Base-by-base conservation (phyloP, 2,888 invertebrate genomes). In the Lomographa bimaculata region DNA sequence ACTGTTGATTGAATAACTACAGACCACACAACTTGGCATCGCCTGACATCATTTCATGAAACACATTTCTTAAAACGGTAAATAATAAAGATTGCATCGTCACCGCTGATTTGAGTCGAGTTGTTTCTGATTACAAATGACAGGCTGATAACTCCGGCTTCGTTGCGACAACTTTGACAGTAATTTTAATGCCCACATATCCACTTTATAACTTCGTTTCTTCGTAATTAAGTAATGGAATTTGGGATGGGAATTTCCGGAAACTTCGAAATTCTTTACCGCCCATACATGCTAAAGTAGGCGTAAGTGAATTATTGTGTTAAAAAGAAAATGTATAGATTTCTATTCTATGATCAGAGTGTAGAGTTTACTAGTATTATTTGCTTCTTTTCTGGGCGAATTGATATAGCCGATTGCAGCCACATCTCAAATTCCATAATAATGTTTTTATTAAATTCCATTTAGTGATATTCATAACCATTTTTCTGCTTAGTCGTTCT, bases 51-150 rank as follows among this genome's bases (percentile, higher is more conserved):
- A 43, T 41, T 43, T 41, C 17, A 48, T 32, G 32, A 32, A 43
- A 37, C 27, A 48, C 41, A 50, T 46, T 54, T 45, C 44, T 42
- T 39, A 42, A 47, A 47, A 39, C 45, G 36, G 45, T 47, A 46
- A 39, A 43, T 50, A 42, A 45, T 49, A 39, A 46, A 49, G 45
- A 39, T 41, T 32, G 47, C 45, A 42, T 46, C 47, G 45, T 51
- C 45, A 49, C 40, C 46, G 47, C 38, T 45, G 40, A 47, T 51
- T 51, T 49, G 42, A 48, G 42, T 39, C 41, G 29, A 49, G 42
- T 45, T 48, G 48, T 45, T 47, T 46, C 42, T 37, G 43, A 49
- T 51, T 50, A 48, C 42, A 46, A 44, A 44, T 44, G 43, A 39
- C 36, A 40, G 37, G 36, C 19, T 36, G 46, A 41, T 37, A 42